phyloP scores from a whole-genome alignment of 2,113 vertebrate genomes.

The Haemorhous mexicanus region DNA sequence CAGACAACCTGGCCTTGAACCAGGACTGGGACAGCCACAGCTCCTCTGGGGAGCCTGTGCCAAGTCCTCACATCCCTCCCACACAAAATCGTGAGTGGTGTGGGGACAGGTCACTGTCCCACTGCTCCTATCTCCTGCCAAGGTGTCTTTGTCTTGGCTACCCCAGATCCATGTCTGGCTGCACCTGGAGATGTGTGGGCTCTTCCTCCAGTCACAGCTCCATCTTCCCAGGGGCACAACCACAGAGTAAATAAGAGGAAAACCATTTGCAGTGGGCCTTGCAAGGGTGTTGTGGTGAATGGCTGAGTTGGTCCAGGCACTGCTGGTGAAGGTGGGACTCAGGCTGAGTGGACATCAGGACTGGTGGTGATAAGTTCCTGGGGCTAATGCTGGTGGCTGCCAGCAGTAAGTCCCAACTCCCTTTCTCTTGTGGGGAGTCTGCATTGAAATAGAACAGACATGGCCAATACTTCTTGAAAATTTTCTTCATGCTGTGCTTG shows the following conservation, averaged over 20 bases:
- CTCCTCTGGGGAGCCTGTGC: background rate
- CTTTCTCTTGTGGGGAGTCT: background rate
- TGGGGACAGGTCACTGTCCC: background rate
- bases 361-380: background rate
- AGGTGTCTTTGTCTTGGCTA: background rate
- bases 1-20: background rate
- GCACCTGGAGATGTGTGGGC: background rate
- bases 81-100: background rate
- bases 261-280: background rate
- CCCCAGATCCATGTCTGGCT: background rate
- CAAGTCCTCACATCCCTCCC: background rate
- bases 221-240: background rate
- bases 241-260: background rate
- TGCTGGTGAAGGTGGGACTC: rapidly evolving
- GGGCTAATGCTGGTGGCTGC: background rate
- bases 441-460: background rate
- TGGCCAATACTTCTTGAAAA: background rate
- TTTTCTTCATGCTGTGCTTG: background rate
- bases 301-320: background rate
- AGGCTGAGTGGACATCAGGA: background rate
- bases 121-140: background rate
- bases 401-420: background rate
- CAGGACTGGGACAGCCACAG: background rate
- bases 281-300: background rate
- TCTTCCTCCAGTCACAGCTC: background rate